Conservation (phyloP, 2,113 vertebrate genomes). For the Zonotrichia leucophrys region DNA sequence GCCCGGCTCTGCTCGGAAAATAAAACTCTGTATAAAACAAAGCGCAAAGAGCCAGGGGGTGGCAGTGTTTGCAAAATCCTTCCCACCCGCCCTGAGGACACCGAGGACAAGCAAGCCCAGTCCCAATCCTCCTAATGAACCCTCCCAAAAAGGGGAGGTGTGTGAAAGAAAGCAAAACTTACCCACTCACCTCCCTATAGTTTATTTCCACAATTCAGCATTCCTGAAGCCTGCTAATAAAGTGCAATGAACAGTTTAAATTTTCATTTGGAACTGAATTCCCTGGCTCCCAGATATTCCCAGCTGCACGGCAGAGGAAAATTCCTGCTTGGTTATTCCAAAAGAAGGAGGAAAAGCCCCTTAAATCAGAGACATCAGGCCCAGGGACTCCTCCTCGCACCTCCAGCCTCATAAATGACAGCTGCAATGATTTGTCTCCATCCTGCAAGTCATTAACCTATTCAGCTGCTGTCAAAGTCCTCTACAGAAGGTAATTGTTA, state of each 20-base stretch:
- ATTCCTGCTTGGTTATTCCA: background rate
- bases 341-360: background rate
- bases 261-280: background rate
- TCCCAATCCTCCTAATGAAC: background rate
- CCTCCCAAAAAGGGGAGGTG: background rate
- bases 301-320: background rate
- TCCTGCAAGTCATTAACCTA: background rate
- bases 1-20: rapidly evolving
- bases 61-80: constrained; percentile 29
- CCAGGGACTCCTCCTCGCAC: background rate
- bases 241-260: background rate
- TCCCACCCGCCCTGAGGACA: background rate
- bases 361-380: background rate
- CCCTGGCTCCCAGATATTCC: background rate
- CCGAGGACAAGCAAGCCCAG: too few relatives aligned
- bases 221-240: background rate
- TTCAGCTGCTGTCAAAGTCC: background rate
- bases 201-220: background rate
- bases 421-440: background rate
- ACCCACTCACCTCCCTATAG: background rate
- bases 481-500: background rate
- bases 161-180: background rate
- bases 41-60: background rate
- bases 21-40: background rate
- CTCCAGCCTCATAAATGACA: background rate